These are phyloP conservation scores for Mythimna impura DNA, from an alignment of 2,888 invertebrate species.

Conservation along the genomic window DNA sequence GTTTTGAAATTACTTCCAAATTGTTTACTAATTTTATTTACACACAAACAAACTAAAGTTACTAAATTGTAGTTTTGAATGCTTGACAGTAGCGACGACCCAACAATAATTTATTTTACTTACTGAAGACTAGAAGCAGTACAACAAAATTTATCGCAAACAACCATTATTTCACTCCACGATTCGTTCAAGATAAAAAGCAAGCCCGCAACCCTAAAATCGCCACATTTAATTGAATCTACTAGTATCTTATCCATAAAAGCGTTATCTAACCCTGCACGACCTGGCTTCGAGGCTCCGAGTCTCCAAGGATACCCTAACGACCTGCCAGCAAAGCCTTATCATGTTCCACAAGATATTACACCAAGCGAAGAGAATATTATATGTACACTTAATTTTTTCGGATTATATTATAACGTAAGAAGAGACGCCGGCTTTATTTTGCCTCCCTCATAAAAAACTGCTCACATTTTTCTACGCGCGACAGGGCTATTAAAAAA, in stretches of 20 bases:
- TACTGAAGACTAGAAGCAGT: background rate
- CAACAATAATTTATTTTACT: background rate
- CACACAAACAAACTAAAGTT: background rate
- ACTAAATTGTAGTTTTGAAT: background rate
- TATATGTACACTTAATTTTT: constrained; percentile 52
- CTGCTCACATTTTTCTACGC: constrained; percentile 48
- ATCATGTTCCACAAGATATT: constrained; percentile 51
- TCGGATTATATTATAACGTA: constrained; percentile 47
- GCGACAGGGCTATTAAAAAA: constrained; percentile 50
- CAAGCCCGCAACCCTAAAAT: constrained; percentile 25
- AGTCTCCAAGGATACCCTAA: constrained; percentile 57
- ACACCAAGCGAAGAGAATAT: constrained; percentile 43
- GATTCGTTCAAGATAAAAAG: constrained; percentile 40
- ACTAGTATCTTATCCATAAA: constrained; percentile 48
- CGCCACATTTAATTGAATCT: constrained; percentile 57
- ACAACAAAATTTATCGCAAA: constrained; percentile 16
- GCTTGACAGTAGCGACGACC: too few species aligned
- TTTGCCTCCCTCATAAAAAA: constrained; percentile 40
- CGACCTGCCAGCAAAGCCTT: constrained; percentile 59
- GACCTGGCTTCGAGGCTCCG: constrained; percentile 29
- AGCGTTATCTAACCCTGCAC: constrained; percentile 47
- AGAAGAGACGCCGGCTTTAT: constrained; percentile 27
- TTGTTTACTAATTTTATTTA: background rate
- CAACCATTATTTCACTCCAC: constrained; percentile 28
- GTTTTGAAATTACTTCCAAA: background rate